These are phyloP conservation scores for Drosophila atroscutellata DNA, from an alignment of 2,888 invertebrate genomes.

Conservation along the genomic window DNA sequence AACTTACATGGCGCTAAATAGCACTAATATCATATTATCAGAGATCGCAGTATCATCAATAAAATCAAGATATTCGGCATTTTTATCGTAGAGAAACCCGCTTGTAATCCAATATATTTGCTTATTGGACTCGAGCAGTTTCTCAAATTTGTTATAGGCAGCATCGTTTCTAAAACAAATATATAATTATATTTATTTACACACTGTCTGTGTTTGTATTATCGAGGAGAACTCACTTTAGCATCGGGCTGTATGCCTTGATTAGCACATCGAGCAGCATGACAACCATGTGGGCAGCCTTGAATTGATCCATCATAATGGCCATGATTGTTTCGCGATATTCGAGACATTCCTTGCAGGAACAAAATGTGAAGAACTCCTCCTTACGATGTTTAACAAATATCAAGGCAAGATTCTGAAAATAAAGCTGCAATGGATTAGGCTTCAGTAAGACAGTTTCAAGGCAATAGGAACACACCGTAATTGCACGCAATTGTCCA, in stretches of 20 bases:
- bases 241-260: conserved; percentile 83
- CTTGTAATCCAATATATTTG: conserved; percentile 83
- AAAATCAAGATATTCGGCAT: conserved; percentile 83
- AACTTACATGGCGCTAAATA: conserved; percentile 84
- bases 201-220: not conserved
- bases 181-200: not conserved
- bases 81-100: conserved; percentile 83
- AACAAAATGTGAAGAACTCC: conserved; percentile 84
- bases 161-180: conserved; percentile 76
- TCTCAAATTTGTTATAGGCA: conserved; percentile 83
- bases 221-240: conserved; percentile 76
- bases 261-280: conserved; percentile 82
- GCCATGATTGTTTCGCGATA: conserved; percentile 84
- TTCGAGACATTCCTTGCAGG: conserved; percentile 83
- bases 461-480: conserved; percentile 56
- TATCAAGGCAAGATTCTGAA: conserved; percentile 82
- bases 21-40: conserved; percentile 84
- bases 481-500: conserved; percentile 78
- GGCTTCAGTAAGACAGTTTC: conserved; percentile 46
- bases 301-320: conserved; percentile 84
- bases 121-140: conserved; percentile 81
- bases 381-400: conserved; percentile 81
- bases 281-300: conserved; percentile 83
- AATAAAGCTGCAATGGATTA: conserved; percentile 74
- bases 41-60: conserved; percentile 84